phyloP scores from a whole-genome alignment of 2,113 vertebrate species.

The Meriones unguiculatus region DNA sequence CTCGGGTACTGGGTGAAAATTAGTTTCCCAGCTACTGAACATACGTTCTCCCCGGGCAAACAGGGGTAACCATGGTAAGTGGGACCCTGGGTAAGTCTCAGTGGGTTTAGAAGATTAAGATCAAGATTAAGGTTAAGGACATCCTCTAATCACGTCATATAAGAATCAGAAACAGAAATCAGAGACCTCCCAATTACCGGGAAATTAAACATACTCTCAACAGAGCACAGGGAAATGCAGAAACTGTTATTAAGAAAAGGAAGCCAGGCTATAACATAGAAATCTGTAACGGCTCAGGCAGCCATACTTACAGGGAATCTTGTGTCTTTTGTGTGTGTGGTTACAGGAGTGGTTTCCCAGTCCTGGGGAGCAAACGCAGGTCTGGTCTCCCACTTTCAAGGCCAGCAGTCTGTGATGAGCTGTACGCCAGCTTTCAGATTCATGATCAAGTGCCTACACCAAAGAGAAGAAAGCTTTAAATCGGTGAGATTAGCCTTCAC shows the following conservation, averaged over 20 bases:
- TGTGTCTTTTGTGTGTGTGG: background rate
- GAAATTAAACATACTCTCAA: slow-evolving; percentile 15
- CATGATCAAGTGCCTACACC: background rate
- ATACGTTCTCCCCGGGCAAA: background rate
- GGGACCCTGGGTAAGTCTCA: background rate
- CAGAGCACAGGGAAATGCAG: slow-evolving; percentile 17
- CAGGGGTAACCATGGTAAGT: background rate
- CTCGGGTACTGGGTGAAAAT: background rate
- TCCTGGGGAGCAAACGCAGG: background rate
- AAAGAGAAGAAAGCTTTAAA: background rate
- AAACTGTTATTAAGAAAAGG: slow-evolving; percentile 25
- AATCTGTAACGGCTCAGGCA: background rate
- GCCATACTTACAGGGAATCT: background rate
- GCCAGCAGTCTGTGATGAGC: background rate
- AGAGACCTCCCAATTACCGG: background rate
- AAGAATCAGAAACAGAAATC: background rate
- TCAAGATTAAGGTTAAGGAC: background rate
- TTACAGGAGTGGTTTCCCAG: background rate
- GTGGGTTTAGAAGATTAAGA: too few relatives aligned
- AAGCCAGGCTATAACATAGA: background rate
- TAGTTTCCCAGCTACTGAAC: rapidly evolving
- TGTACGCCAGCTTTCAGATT: background rate
- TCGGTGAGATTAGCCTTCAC: background rate
- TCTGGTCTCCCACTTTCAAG: background rate
- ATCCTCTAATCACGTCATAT: background rate